Base-by-base conservation (phyloP, 2,797 vertebrate species). In the Phalanger gymnotis region DNA sequence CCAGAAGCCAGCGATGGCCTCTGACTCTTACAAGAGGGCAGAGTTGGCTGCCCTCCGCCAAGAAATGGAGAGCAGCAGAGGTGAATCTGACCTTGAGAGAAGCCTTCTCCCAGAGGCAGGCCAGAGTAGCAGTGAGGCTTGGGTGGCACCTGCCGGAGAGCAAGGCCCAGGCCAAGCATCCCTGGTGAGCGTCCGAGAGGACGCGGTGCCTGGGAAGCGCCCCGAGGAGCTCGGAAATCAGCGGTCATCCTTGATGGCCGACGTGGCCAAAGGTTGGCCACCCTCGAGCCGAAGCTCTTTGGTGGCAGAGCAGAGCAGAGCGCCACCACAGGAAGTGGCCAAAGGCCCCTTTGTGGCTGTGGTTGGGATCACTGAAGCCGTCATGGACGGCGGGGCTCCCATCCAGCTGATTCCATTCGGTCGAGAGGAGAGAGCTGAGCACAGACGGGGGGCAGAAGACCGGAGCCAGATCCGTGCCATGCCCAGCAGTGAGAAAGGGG, bases 381-480 rank as follows among this genome's bases (percentile, higher is more conserved):
- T 98, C 91, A 58, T 54, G 91, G 96, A 98, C 56, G 94, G 96
- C 9, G 97, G 96, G 90, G 95, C 95, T 97, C 98, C 98, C 93
- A 95, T 98, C 96, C 66, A 89, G 94, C 91, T 98, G 95, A 97
- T 98, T 58, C 97, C 95, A 89, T 98, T 97, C 81, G 96, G 94
- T 57, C 96, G 97, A 96, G 97, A 97, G 57, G 97, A 96, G 58
- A 96, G 97, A 94, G 90, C 97, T 97, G 97, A 99, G 98, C 97
- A 98, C 97, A 91, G 97, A 97, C 47, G 98, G 98, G 53, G 96
- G 95, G 51, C 96, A 61, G n/a, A 94, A 90, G 81, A 97, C 91
- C 96, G 96, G 97, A 51, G 90, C 96, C 2, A 96, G 96, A 87
- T 94, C 97, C 91, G 95, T 51, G 55, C 95, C 31, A 1, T 81